phyloP scores from a whole-genome alignment of 2,797 vertebrate species.

The Bovichtus diacanthus region DNA sequence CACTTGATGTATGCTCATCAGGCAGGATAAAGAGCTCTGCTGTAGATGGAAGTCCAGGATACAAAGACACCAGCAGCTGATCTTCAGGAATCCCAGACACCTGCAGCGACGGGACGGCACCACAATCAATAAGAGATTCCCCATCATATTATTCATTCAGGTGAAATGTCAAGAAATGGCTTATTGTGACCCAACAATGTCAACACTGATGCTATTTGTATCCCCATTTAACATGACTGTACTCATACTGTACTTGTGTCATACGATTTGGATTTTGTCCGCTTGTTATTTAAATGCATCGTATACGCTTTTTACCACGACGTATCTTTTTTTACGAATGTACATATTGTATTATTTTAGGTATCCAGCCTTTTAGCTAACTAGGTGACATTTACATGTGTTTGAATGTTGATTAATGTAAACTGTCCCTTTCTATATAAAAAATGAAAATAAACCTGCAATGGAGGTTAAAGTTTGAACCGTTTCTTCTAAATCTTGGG shows the following conservation, averaged over 20 bases:
- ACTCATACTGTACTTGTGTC: not conserved
- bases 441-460: no score
- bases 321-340: not conserved
- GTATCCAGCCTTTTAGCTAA: not conserved
- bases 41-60: constrained; percentile 93
- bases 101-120: constrained; percentile 70
- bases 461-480: not conserved
- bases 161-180: not conserved
- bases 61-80: constrained; percentile 93
- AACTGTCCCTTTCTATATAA: not conserved
- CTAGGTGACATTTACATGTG: not conserved
- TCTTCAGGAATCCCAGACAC: constrained; percentile 90
- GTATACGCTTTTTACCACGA: not conserved
- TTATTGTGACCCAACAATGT: not conserved
- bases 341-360: not conserved
- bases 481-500: constrained; percentile 12
- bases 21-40: constrained; percentile 96
- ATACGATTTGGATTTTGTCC: not conserved
- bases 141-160: not conserved
- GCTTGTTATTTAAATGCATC: not conserved
- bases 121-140: not conserved
- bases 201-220: not conserved
- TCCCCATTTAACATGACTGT: not conserved
- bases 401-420: not conserved
- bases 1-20: constrained; percentile 83